Base-by-base conservation (phyloP, 2,113 vertebrate genomes). In the Microcebus jonahi region DNA sequence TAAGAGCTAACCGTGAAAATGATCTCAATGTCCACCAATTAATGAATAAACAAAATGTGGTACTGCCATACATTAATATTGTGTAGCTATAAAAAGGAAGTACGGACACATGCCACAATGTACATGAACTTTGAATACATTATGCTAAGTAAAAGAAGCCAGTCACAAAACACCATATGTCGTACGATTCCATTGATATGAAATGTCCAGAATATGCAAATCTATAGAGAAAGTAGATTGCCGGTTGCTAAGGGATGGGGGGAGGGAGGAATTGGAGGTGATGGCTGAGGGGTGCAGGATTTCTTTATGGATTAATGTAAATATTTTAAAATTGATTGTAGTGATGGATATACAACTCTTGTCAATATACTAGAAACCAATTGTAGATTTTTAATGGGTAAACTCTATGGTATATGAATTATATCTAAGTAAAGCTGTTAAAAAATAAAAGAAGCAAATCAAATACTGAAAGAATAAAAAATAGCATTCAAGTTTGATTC, bases 391-490 rank as follows among this genome's bases (percentile, higher is more conserved):
- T 93, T 63, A 94, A 73, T 81, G 77, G 39, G 14, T 87, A 29
- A 95, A 91, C 8, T 57, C 1, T 42, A 34, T 39, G 65, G 48
- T 45, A 65, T 59, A 7, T 90, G 50, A 86, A 36, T 79, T 53
- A 70, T 31, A 83, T 27, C 88, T 87, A 17, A 95, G 87, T 36
- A 83, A 81, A 82, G 7, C 18, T 85, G 23, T 91, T 92, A 81
- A 88, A 95, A 80, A 79, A 79, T 31, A 91, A 94, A 97, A 97
- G 82, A 92, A 94, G 76, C 31, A 95, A n/a, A 96, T 93, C 2
- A 65, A 61, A 75, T n/a, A 59, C 15, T 45, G 48, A 88, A 88
- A 94, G 36, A 83, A 94, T 77, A 50, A 77, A 83, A 82, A 91
- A 67, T 2, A 80, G 14, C 21, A 71, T 90, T 79, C 39, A 86